Evolutionary conservation across 2,113 vertebrate genomes (phyloP).

Genomic region (Eubucco bourcierii): DNA sequence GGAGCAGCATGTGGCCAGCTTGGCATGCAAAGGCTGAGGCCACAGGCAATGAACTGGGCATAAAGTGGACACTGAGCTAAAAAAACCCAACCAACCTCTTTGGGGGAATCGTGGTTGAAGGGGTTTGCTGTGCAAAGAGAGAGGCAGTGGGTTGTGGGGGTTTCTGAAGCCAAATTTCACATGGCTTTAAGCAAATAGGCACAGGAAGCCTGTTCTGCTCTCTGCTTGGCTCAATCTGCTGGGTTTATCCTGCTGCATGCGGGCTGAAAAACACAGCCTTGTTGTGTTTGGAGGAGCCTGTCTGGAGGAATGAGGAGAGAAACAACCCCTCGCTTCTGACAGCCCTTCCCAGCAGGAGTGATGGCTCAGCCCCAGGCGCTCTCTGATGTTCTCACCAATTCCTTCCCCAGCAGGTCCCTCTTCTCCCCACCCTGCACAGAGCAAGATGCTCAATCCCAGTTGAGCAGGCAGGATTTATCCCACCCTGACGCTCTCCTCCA

Average conservation of each 20-base stretch:
- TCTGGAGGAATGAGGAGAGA: background rate
- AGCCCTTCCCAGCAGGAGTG: background rate
- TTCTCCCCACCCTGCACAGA: background rate
- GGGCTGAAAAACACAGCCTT: background rate
- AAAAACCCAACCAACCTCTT: background rate
- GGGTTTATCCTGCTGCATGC: background rate
- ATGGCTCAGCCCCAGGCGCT: background rate
- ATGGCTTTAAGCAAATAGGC: background rate
- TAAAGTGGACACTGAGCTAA: background rate
- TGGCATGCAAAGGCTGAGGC: fast-evolving
- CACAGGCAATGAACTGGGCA: fast-evolving
- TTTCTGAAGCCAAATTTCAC: background rate
- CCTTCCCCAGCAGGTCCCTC: background rate
- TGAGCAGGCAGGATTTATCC: background rate
- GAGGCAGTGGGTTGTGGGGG: background rate
- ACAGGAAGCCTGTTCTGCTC: background rate
- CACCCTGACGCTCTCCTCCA: background rate
- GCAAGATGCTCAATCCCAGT: background rate
- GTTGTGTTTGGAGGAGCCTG: background rate
- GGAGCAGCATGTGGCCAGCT: background rate
- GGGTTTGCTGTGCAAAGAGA: background rate
- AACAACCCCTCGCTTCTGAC: background rate
- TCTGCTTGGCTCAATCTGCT: background rate
- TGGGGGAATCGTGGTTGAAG: background rate
- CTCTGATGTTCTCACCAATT: fast-evolving